Conservation (phyloP, 2,113 vertebrate species). For the Phycodurus eques region DNA sequence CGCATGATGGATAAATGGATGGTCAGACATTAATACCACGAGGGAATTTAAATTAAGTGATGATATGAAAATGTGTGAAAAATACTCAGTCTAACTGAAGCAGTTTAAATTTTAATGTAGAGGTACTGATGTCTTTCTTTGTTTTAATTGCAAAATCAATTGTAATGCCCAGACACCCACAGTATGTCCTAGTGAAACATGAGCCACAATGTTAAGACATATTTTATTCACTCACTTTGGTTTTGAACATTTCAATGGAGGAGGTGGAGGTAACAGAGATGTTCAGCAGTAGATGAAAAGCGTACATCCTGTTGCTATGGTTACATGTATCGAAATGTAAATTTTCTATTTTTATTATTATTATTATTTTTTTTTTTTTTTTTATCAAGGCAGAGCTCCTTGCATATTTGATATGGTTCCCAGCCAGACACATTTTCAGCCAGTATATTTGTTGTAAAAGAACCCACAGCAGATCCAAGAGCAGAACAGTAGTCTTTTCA, state of each 20-base stretch:
- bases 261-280: background rate
- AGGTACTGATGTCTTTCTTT: background rate
- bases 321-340: constrained; percentile 17
- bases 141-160: background rate
- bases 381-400: background rate
- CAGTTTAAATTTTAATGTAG: background rate
- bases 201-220: background rate
- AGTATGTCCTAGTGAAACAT: background rate
- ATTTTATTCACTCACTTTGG: constrained; percentile 6
- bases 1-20: background rate
- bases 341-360: background rate
- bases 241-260: background rate
- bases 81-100: background rate
- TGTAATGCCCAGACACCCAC: background rate
- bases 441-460: constrained; percentile 8
- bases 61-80: background rate
- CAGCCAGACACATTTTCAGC: background rate
- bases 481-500: background rate
- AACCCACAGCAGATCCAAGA: background rate
- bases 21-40: background rate
- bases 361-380: no score
- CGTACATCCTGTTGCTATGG: constrained; percentile 25
- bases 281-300: background rate
- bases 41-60: background rate
- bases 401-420: constrained; percentile 8